phyloP scores from a whole-genome alignment of 1,140 invertebrate genomes.

The Scaptomyza hsui region DNA sequence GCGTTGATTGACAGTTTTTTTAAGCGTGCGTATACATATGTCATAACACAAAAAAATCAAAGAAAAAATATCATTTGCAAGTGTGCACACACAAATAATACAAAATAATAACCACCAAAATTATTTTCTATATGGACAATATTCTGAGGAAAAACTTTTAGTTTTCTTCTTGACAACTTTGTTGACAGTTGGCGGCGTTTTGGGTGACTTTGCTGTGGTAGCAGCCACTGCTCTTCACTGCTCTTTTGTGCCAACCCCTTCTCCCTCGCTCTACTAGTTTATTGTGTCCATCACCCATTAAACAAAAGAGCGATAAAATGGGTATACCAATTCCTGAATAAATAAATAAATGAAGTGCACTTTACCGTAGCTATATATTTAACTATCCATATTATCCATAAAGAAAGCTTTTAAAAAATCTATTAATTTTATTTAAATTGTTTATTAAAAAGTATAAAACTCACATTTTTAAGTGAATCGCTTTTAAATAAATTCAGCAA shows the following conservation, averaged over 20 bases:
- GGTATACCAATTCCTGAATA: neutral
- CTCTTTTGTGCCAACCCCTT: neutral
- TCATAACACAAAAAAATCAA: neutral
- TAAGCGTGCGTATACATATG: constrained; percentile 2
- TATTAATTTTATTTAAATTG: too few species aligned
- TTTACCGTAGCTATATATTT: too few species aligned
- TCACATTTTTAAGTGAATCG: too few species aligned
- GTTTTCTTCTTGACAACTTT: constrained; percentile 33
- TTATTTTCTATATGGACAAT: constrained; percentile 30
- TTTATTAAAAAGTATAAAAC: too few species aligned
- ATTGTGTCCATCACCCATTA: neutral
- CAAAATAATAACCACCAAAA: constrained; percentile 3
- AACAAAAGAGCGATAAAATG: neutral
- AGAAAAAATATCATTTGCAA: constrained; percentile 24
- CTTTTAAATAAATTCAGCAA: too few species aligned
- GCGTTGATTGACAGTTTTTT: constrained; percentile 5
- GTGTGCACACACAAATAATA: constrained; percentile 3
- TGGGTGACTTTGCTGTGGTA: constrained; percentile 23
- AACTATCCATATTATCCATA: too few species aligned
- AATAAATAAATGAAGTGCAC: neutral
- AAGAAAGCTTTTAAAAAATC: too few species aligned
- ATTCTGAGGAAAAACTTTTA: constrained; percentile 23
- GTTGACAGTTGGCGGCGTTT: constrained; percentile 29
- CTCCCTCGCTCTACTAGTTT: too few species aligned
- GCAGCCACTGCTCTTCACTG: too few species aligned